These are phyloP conservation scores for Reticulitermes speratus DNA, from an alignment of 1,140 invertebrate genomes.

Conservation along the genomic window DNA sequence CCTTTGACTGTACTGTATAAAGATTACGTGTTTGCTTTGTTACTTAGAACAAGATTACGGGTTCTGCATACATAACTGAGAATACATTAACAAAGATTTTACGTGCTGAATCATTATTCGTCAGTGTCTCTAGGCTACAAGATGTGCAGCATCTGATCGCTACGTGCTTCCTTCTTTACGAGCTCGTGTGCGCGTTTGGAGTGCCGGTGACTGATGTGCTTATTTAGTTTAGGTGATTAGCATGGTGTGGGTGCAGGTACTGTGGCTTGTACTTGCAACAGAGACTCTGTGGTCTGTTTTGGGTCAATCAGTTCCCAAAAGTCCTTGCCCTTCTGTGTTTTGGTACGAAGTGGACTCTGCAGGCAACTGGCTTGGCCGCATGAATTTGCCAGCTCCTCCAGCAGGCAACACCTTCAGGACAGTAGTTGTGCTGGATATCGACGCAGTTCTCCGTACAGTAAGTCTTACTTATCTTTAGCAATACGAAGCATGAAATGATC, in stretches of 20 bases:
- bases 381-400: not conserved
- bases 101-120: conserved; percentile 1
- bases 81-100: conserved; percentile 21
- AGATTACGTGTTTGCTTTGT: not conserved
- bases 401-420: not conserved
- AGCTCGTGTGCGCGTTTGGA: no score
- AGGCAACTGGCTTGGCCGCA: not conserved
- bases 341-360: not conserved
- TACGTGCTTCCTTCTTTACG: no score
- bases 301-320: not conserved
- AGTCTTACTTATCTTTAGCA: not conserved
- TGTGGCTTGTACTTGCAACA: not conserved
- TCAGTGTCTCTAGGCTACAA: not conserved
- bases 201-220: no score
- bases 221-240: not conserved
- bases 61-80: conserved; percentile 14
- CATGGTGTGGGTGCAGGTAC: not conserved
- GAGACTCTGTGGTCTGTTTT: not conserved
- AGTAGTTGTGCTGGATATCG: not conserved
- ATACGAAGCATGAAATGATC: no score
- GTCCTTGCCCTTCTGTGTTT: not conserved
- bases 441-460: not conserved
- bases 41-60: not conserved
- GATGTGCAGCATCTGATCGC: not conserved
- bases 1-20: not conserved